A percentile compares a stretch with the other conserved stretches of the same genome.
Evolutionary conservation across 2,797 vertebrate genomes (phyloP).

Genomic region (Monodelphis domestica): DNA sequence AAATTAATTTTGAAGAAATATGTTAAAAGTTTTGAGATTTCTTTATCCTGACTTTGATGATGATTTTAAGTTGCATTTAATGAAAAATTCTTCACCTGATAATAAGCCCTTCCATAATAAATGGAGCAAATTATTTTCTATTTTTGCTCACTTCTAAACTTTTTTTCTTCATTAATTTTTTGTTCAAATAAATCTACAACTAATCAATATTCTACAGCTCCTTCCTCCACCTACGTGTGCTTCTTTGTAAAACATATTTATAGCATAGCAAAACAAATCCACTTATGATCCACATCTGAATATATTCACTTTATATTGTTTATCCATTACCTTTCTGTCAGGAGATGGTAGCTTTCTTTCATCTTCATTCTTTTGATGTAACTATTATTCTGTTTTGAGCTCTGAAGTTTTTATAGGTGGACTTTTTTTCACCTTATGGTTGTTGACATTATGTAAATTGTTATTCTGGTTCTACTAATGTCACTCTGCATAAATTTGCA

Average conservation of each 20-base stretch:
- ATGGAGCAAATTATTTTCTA: too few species aligned
- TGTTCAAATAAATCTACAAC: neutral
- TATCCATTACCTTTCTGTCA: neutral
- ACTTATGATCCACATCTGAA: neutral
- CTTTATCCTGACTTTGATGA: too few species aligned
- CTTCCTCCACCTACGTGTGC: neutral
- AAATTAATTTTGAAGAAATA: too few species aligned
- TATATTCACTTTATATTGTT: neutral
- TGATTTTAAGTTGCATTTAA: too few species aligned
- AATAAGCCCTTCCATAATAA: too few species aligned
- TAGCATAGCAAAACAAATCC: neutral
- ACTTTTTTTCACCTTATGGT: neutral
- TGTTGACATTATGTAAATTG: neutral
- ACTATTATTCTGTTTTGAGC: neutral
- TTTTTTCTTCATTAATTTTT: neutral
- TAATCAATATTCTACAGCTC: neutral
- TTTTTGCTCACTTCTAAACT: too few species aligned
- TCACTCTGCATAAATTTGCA: neutral
- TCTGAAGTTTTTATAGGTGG: neutral
- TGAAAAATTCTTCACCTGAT: too few species aligned
- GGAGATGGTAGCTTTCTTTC: neutral
- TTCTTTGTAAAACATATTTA: neutral
- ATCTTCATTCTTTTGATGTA: neutral
- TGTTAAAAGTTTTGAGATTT: too few species aligned
- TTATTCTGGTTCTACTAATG: neutral